Evolutionary conservation across 2,888 invertebrate species (phyloP), one percentile per base, ranked within the genome.

Genomic region (Cryptus armator): DNA sequence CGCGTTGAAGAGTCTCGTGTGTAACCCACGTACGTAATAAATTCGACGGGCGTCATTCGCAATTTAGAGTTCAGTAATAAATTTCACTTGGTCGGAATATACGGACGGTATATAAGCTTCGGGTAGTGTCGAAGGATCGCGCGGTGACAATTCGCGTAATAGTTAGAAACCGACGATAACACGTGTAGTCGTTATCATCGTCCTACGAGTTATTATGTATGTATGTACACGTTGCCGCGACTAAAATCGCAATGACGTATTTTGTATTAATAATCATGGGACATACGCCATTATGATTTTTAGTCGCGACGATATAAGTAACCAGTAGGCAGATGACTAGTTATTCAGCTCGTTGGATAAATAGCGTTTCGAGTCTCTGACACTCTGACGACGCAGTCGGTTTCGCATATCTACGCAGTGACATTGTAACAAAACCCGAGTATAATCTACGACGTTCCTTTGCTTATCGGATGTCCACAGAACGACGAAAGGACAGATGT

Each of bases 71-170:
- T 43, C 37, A 44, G 53, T 43, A 66, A 76, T 76, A 76, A 76
- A 76, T 76, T 76, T 67, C 66, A 76, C 66, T 76, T 76, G 67
- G 53, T 53, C 14, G n/a, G n/a, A 9, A 48, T 66, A 32, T 24
- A 19, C 24, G 12, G 10, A 56, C 37, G 37, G 5, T 37, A 37
- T 19, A 12, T 9, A 16, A 56, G 56, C 19, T 10, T 24, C 56
- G 56, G 19, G 10, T 37, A 56, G 19, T 24, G 56, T 24, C 24
- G 56, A 24, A 56, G 56, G 24, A 56, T 37, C 62, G 14, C 62
- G 14, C 44, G 46, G 66, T 67, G 37, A 67, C 16, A 44, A 44
- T 44, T 7, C 37, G 37, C n/a, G 19, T 43, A 56, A 75, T 32
- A 48, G 48, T 75, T 56, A 56, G 37, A 37, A n/a, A 67, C 14